phyloP scores from a whole-genome alignment of 2,113 vertebrate genomes.

The Columba janthina region DNA sequence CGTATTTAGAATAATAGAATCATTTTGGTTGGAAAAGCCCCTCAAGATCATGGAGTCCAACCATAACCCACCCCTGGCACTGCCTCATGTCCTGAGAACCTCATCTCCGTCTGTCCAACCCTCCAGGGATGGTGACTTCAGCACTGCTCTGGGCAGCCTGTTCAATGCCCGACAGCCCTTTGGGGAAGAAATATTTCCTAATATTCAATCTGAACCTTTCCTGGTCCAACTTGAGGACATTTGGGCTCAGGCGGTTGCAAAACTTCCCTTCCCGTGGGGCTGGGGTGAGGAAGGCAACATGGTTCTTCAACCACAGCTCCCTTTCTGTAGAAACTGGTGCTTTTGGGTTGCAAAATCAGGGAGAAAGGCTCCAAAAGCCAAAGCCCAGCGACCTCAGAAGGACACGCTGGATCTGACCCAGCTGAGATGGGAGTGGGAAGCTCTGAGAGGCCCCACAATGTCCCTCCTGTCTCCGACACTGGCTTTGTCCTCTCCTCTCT shows the following conservation, averaged over 20 bases:
- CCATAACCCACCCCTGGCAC: too few species aligned
- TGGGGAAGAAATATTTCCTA: too few species aligned
- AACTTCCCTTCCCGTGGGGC: background rate
- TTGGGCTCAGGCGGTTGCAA: background rate
- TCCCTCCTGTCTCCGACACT: background rate
- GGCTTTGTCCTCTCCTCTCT: fast-evolving
- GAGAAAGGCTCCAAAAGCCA: background rate
- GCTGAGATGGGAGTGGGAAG: background rate
- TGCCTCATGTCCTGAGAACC: too few species aligned
- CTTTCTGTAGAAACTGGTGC: background rate
- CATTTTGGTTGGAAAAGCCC: too few species aligned
- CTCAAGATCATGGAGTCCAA: too few species aligned
- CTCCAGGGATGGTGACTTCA: too few species aligned
- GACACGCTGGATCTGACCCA: background rate
- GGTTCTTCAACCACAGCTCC: background rate
- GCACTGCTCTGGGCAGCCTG: too few species aligned
- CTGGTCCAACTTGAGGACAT: too few species aligned
- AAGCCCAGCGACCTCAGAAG: background rate
- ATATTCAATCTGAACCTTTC: too few species aligned
- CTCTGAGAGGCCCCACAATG: background rate
- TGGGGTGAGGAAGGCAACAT: fast-evolving
- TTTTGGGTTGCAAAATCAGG: background rate
- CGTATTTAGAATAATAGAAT: background rate
- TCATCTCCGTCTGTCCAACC: too few species aligned
- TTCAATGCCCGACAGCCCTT: too few species aligned